A percentile compares a stretch with the other conserved stretches of the same genome.
Evolutionary conservation across 2,797 vertebrate genomes (phyloP).

Genomic region (Sitta carolinensis): DNA sequence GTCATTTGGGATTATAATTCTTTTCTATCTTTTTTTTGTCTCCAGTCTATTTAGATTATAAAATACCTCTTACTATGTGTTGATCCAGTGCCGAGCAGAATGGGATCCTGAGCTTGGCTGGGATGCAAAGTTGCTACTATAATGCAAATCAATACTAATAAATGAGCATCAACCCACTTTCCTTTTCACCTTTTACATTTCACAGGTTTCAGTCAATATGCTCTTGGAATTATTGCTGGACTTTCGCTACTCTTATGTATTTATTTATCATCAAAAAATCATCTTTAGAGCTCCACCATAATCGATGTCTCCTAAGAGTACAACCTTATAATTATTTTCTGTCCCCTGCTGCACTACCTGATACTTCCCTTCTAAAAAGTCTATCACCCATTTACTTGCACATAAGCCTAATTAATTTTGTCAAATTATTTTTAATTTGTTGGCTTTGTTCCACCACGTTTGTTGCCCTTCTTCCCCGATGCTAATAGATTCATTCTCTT

Average conservation of each 20-base stretch:
- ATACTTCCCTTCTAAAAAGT: slow-evolving; percentile 20
- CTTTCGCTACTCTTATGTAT: not conserved
- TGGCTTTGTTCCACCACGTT: slow-evolving; percentile 55
- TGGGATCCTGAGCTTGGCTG: slow-evolving; percentile 20
- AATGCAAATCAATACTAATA: slow-evolving; percentile 61
- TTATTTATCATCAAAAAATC: not conserved
- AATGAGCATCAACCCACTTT: slow-evolving; percentile 39
- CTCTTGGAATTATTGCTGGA: slow-evolving; percentile 13
- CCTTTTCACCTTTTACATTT: slow-evolving; percentile 45
- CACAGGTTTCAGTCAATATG: slow-evolving; percentile 3
- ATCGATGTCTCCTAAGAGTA: not conserved
- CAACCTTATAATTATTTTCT: slow-evolving; percentile 16
- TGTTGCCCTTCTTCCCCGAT: slow-evolving; percentile 4
- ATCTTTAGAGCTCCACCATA: not conserved
- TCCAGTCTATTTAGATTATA: slow-evolving; percentile 31
- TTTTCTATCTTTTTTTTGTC: slow-evolving; percentile 2
- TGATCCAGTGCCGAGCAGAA: not conserved
- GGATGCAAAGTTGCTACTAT: not conserved
- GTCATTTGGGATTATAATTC: slow-evolving; percentile 34
- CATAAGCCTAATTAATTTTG: slow-evolving; percentile 68
- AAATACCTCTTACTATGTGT: slow-evolving; percentile 1
- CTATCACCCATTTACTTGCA: slow-evolving; percentile 28
- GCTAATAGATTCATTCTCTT: slow-evolving; percentile 17
- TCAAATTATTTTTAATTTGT: slow-evolving; percentile 66
- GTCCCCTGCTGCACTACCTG: slow-evolving; percentile 41